A percentile compares a stretch with the other conserved stretches of the same genome.
Evolutionary conservation across 2,888 invertebrate species (phyloP).

Genomic region (Epistrophella euchroma): DNA sequence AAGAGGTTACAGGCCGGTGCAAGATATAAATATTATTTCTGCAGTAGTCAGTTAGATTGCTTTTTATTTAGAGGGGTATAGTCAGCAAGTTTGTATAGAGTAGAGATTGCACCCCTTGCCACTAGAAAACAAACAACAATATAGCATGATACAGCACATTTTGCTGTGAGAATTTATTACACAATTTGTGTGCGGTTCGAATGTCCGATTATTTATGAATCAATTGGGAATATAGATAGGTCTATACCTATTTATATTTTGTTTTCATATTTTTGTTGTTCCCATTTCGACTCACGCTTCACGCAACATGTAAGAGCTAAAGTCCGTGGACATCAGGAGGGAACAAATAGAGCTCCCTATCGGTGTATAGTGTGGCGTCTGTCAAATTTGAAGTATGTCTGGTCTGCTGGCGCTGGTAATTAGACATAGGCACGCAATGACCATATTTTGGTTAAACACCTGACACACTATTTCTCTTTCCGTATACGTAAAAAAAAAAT

Average conservation of each 20-base stretch:
- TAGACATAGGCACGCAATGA: conserved; percentile 71
- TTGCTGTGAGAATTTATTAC: conserved; percentile 65
- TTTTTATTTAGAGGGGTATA: conserved; percentile 36
- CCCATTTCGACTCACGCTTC: conserved; percentile 19
- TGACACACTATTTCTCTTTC: conserved; percentile 49
- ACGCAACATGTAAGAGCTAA: conserved; percentile 19
- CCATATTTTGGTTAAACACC: conserved; percentile 74
- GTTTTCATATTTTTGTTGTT: conserved; percentile 17
- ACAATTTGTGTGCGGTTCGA: conserved; percentile 65
- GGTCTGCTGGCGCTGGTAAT: conserved; percentile 57
- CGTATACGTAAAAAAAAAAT: not conserved
- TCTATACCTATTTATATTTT: not conserved
- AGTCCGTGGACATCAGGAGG: not conserved
- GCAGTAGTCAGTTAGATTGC: conserved; percentile 35
- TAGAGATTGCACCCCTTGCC: conserved; percentile 19
- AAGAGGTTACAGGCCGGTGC: conserved; percentile 15
- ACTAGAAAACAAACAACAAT: conserved; percentile 34
- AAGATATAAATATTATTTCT: conserved; percentile 57
- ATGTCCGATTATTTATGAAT: conserved; percentile 72
- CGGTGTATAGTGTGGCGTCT: conserved; percentile 35
- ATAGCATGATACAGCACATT: conserved; percentile 19
- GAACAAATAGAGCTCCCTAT: conserved; percentile 16
- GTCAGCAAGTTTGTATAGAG: no score
- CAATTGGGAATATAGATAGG: conserved; percentile 39
- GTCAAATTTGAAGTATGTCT: conserved; percentile 67